phyloP scores from a whole-genome alignment of 2,113 vertebrate species.

The Microtus ochrogaster region DNA sequence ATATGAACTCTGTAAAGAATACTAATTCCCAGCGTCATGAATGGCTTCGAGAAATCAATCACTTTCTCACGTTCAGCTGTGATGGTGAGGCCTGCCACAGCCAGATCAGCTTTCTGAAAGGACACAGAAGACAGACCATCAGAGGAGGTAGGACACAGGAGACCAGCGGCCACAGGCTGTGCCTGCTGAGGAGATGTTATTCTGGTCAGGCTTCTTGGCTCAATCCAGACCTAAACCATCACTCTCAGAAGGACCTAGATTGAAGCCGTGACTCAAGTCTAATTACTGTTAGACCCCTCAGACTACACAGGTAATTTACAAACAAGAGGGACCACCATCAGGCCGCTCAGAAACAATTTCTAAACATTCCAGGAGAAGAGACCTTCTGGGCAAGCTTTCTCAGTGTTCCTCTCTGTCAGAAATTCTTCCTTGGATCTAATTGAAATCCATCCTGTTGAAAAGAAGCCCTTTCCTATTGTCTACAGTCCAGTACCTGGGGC shows the following conservation, averaged over 20 bases:
- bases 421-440: not conserved
- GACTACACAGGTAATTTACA: not conserved
- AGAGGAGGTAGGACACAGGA: not conserved
- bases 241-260: not conserved
- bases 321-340: not conserved
- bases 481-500: not conserved
- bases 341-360: not conserved
- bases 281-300: not conserved
- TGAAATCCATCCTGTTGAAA: not conserved
- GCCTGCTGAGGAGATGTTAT: not conserved
- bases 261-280: not conserved
- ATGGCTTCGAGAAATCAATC: conserved; percentile 99
- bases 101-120: conserved; percentile 97
- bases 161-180: not conserved
- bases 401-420: not conserved
- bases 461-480: not conserved
- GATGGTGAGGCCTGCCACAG: conserved; percentile 96
- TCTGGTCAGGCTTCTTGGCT: not conserved
- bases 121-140: conserved; percentile 61
- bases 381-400: conserved; percentile 9
- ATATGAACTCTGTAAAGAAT: conserved; percentile 98
- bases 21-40: conserved; percentile 99
- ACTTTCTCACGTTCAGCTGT: conserved; percentile 98
- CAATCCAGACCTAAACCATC: not conserved
- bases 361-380: not conserved